Base-by-base conservation (phyloP, 2,797 vertebrate genomes). In the Acipenser transmontanus region DNA sequence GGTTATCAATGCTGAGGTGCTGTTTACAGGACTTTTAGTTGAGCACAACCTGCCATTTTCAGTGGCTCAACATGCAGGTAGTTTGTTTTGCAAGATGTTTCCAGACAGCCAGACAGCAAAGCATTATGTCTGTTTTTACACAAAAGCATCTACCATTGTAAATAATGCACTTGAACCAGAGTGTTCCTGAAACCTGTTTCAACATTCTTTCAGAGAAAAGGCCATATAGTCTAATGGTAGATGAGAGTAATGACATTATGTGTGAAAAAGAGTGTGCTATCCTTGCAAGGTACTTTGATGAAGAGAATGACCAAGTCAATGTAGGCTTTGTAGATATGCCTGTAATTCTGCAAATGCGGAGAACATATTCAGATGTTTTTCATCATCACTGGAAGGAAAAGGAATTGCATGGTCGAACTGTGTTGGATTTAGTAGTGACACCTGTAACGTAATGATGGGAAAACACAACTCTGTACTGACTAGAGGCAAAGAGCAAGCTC, bases 301-400 rank as follows among this genome's bases (percentile, higher is more conserved):
- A 76, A 70, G 49, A 59, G 68, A 50, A 70, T 34, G 70, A 73
- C 66, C 73, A 67, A 66, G 70, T 78, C 47, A 34, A 65, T 66
- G 70, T 69, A 72, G 70, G 67, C 74, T 76, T 78, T 76, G 60
- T 71, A 50, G 72, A 76, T 13, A 72, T 78, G 72, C 69, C 72
- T 74, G 66, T 49, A 76, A 70, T 72, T 62, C 68, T 69, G 65
- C 52, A 47, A 72, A 72, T 62, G 62, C 67, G 62, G 65, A 61
- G 49, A 73, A 73, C 49, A 73, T 75, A 66, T 72, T 72, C 69
- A 75, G 72, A 49, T 71, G 69, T 49, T 69, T 67, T 67, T 51
- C 66, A 71, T 71, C 69, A 73, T 71, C 66, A 65, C 67, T 72
- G 62, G 49, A 65, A 62, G 59, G 62, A 0, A 71, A 68, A 66